Base-by-base conservation (phyloP, 1,140 invertebrate genomes). In the Ectropis grisescens region DNA sequence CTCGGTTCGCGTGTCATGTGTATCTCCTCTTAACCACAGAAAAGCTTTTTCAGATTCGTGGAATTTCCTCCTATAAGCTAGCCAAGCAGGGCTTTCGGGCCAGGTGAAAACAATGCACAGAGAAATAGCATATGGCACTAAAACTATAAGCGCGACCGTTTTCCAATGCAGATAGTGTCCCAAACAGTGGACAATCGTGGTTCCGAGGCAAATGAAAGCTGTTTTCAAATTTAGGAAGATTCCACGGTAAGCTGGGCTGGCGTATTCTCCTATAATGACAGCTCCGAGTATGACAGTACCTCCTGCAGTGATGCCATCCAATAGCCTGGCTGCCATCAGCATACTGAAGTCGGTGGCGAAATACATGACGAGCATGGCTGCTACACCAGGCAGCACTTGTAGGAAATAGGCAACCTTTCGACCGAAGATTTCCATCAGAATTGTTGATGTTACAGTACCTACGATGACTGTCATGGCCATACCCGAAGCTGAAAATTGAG, bases 401-500 rank as follows among this genome's bases (percentile, higher is more conserved):
- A 52, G 36, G 8, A 75, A 22, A 26, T 76, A 67, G 4, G 71
- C 64, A 11, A 39, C 59, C 31, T 48, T 51, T 38, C 75, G 47
- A 2, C 75, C 75, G n/a, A 50, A 65, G 29, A 53, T 59, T 0
- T 60, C 57, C 69, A 75, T 79, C 4, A 62, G 37, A 10, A 57
- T 47, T 0, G 72, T 57, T 0, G 61, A 54, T 12, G 70, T 54
- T 30, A 71, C 64, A 38, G 66, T 69, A 7, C 71, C 71, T 2
- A 49, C 41, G 9, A 74, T 47, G 1, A 67, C 29, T 0, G 68
- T 57, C 29, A 67, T 62, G 2, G 66, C 71, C 24, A 66, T 30
- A 32, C 65, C 61, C 11, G 68, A 56, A 1, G 62, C 68, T 72
- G 65, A 29, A 62, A 71, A 11, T 2, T 26, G 2, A 10, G 25